Evolutionary conservation across 2,888 invertebrate species (phyloP).

Genomic region (Kuschelorhynchus macadamiae): DNA sequence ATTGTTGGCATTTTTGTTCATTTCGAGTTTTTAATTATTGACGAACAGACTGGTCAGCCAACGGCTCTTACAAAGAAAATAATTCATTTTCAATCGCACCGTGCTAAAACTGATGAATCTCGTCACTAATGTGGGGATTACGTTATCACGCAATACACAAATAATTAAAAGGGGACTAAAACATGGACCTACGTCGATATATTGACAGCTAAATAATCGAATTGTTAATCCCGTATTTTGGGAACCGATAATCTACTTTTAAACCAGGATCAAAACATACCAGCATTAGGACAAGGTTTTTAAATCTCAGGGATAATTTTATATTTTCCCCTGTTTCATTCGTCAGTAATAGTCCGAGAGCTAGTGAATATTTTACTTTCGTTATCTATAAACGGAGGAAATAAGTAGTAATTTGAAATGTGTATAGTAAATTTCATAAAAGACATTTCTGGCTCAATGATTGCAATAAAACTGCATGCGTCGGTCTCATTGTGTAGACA

Average conservation of each 20-base stretch:
- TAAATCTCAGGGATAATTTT: no score
- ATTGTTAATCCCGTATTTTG: slow-evolving; percentile 38
- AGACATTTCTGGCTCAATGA: no score
- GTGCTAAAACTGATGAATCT: slow-evolving; percentile 46
- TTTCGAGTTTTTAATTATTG: slow-evolving; percentile 42
- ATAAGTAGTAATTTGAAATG: no score
- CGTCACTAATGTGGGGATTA: slow-evolving; percentile 47
- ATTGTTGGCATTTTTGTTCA: slow-evolving; percentile 47
- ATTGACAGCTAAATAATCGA: slow-evolving; percentile 39
- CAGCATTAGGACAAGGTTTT: no score
- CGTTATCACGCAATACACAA: slow-evolving; percentile 46
- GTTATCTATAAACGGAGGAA: no score
- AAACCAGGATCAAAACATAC: slow-evolving; percentile 31
- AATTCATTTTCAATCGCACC: slow-evolving; percentile 43
- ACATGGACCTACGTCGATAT: slow-evolving; percentile 34
- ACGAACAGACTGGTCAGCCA: slow-evolving; percentile 20
- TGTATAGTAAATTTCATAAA: no score
- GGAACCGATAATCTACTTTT: slow-evolving; percentile 27
- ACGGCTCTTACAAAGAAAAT: slow-evolving; percentile 39
- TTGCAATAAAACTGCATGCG: no score
- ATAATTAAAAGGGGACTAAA: slow-evolving; percentile 48
- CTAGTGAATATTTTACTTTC: no score
- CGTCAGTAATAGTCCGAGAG: no score
- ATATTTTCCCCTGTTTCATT: no score
- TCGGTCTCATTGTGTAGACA: no score